phyloP scores from a whole-genome alignment of 2,113 vertebrate genomes.

The Gymnocephalus cernua region DNA sequence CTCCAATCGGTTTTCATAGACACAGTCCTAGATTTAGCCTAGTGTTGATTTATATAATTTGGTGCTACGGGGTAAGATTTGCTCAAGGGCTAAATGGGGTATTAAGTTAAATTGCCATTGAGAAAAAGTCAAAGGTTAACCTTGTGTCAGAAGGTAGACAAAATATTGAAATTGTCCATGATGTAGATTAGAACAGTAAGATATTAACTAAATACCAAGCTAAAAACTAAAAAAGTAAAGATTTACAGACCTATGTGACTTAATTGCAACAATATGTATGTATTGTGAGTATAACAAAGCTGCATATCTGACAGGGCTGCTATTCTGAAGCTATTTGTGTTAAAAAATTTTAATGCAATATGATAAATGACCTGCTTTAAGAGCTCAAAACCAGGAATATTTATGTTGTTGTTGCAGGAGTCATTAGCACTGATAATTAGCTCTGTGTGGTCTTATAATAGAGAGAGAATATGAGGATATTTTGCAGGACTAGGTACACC shows the following conservation, averaged over 20 bases:
- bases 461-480: slow-evolving; percentile 42
- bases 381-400: too few relatives aligned
- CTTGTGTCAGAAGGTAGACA: slow-evolving; percentile 13
- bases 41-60: slow-evolving; percentile 49
- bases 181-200: too few relatives aligned
- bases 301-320: neutral
- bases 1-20: slow-evolving; percentile 26
- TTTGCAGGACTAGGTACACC: slow-evolving; percentile 38
- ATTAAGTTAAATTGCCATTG: slow-evolving; percentile 18
- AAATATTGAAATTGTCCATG: too few relatives aligned
- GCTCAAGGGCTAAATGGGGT: slow-evolving; percentile 3
- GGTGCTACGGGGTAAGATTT: slow-evolving; percentile 18
- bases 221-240: neutral
- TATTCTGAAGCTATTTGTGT: neutral
- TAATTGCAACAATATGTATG: neutral
- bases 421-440: slow-evolving; percentile 58
- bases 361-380: too few relatives aligned
- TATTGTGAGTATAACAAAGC: neutral
- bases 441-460: slow-evolving; percentile 49
- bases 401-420: neutral
- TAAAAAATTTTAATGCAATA: too few relatives aligned
- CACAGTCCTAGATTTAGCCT: slow-evolving; percentile 40
- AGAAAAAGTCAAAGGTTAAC: slow-evolving; percentile 44
- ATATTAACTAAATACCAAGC: too few relatives aligned
- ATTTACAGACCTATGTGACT: neutral